Evolutionary conservation across 23 tunicate genomes (phyloP).

Genomic region (Styela clava): DNA sequence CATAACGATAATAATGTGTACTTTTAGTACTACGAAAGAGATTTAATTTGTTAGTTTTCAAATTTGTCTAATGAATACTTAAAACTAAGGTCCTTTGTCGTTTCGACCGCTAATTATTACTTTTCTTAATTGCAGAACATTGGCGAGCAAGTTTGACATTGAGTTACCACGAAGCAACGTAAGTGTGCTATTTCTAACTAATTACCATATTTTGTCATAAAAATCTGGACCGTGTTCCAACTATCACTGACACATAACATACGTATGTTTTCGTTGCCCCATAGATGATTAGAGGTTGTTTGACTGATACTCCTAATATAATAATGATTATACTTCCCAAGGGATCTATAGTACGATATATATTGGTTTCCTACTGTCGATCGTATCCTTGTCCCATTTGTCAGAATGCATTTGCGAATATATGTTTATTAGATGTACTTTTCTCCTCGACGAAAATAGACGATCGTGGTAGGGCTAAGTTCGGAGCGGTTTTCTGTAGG

Average conservation of each 20-base stretch:
- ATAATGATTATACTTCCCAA: background rate
- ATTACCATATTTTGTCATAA: background rate
- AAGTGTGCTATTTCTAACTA: background rate
- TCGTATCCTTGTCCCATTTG: background rate
- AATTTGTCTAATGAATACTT: too few species aligned
- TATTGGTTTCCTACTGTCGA: background rate
- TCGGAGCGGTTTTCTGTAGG: too few species aligned
- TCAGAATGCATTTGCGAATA: background rate
- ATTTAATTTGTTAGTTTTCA: too few species aligned
- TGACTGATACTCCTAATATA: background rate
- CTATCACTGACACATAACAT: background rate
- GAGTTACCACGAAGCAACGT: slow-evolving; percentile 45
- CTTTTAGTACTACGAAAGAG: too few species aligned
- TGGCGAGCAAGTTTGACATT: slow-evolving; percentile 67
- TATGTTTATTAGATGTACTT: background rate
- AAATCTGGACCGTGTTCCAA: too few species aligned
- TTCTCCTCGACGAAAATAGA: background rate
- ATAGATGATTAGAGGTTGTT: background rate
- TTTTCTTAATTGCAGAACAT: slow-evolving; percentile 26
- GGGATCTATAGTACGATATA: background rate
- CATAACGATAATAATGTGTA: too few species aligned
- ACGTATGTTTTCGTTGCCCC: background rate
- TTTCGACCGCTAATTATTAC: background rate
- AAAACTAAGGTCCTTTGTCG: too few species aligned
- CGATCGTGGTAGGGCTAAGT: too few species aligned